Evolutionary conservation across 2,888 invertebrate species (phyloP).

Genomic region (Thalpophila matura): DNA sequence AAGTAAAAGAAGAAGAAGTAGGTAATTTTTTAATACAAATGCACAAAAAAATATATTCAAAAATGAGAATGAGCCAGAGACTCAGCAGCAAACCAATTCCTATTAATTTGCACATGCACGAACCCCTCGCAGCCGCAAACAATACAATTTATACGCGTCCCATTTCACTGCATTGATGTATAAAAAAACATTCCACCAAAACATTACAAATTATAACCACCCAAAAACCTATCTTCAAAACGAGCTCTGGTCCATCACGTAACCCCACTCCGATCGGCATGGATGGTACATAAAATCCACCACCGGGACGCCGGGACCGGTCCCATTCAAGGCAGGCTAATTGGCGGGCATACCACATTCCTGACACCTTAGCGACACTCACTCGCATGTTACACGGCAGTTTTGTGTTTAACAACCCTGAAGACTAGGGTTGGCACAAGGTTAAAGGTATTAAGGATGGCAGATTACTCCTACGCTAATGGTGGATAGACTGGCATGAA

Average conservation of each 20-base stretch:
- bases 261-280: conserved; percentile 16
- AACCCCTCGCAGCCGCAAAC: too few relatives aligned
- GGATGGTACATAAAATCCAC: conserved; percentile 54
- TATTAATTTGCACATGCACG: too few relatives aligned
- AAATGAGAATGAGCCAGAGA: too few relatives aligned
- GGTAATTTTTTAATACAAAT: too few relatives aligned
- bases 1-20: too few relatives aligned
- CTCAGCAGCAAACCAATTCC: too few relatives aligned
- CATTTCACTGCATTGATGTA: too few relatives aligned
- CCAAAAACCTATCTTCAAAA: background rate
- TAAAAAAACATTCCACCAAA: too few relatives aligned
- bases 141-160: too few relatives aligned
- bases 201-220: background rate
- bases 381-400: conserved; percentile 58
- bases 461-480: conserved; percentile 19
- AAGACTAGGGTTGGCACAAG: conserved; percentile 47
- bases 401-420: conserved; percentile 61
- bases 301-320: conserved; percentile 65
- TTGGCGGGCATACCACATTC: conserved; percentile 77
- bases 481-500: background rate
- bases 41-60: too few relatives aligned
- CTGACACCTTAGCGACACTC: conserved; percentile 59
- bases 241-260: conserved; percentile 11
- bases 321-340: conserved; percentile 75
- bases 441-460: conserved; percentile 28